These are phyloP conservation scores for Xerus rutilus DNA, from an alignment of 2,797 vertebrate species.

Conservation along the genomic window DNA sequence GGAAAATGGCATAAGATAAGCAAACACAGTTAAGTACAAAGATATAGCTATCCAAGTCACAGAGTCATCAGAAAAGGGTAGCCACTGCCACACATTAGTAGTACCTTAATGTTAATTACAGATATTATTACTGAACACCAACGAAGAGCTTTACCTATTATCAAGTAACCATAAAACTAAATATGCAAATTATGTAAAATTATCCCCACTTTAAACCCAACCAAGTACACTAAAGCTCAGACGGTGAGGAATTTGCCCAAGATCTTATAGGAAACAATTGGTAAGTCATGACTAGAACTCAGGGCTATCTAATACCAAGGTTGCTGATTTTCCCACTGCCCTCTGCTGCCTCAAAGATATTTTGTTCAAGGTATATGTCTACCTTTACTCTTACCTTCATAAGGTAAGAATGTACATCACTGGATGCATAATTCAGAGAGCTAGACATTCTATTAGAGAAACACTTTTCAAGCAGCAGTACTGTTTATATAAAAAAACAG, in stretches of 20 bases:
- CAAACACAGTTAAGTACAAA: neutral
- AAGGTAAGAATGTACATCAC: neutral
- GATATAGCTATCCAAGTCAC: neutral
- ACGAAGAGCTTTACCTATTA: neutral
- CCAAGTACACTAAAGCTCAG: neutral
- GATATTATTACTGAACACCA: neutral
- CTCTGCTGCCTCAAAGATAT: neutral
- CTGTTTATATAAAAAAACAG: neutral
- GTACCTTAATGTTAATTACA: neutral
- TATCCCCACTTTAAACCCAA: neutral
- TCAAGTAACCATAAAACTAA: neutral
- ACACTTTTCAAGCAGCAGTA: neutral
- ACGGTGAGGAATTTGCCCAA: neutral
- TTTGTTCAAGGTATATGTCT: neutral
- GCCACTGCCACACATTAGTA: neutral
- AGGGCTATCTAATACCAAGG: neutral
- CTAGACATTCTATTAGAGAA: neutral
- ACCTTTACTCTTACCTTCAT: neutral
- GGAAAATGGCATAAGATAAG: neutral
- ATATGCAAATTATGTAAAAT: neutral
- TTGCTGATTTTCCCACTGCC: neutral
- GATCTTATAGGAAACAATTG: neutral
- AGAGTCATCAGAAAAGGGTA: neutral
- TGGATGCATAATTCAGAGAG: neutral
- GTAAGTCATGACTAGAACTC: neutral